Conservation (phyloP, 2,113 vertebrate species). For the Anoura caudifer region DNA sequence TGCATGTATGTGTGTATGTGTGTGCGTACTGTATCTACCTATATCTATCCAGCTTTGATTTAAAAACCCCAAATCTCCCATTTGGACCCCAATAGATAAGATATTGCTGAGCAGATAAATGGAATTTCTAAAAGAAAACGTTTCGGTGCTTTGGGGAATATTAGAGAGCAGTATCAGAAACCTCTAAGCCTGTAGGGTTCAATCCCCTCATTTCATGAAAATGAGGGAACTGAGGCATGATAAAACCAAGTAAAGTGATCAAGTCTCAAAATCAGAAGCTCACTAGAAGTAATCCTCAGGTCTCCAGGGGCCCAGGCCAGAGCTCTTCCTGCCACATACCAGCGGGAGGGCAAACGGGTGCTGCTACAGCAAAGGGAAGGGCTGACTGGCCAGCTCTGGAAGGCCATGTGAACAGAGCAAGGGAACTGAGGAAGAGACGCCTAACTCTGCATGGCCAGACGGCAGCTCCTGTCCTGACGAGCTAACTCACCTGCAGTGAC, state of each 20-base stretch:
- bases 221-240: not conserved
- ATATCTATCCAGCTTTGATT: not conserved
- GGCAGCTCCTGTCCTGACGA: not conserved
- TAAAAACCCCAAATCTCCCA: not conserved
- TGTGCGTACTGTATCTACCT: not conserved
- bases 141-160: not conserved
- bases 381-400: not conserved
- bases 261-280: not conserved
- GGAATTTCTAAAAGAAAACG: not conserved
- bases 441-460: not conserved
- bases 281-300: not conserved
- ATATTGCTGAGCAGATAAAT: not conserved
- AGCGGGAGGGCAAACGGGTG: not conserved
- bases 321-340: not conserved
- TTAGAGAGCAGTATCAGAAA: not conserved
- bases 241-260: not conserved
- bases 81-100: not conserved
- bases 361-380: not conserved
- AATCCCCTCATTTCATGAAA: not conserved
- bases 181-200: not conserved
- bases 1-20: not conserved
- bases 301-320: not conserved
- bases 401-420: fast-evolving
- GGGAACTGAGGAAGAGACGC: not conserved
- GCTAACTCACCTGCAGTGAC: no score